phyloP scores from a whole-genome alignment of 2,888 invertebrate genomes.

The Sphaeridia pumilis region DNA sequence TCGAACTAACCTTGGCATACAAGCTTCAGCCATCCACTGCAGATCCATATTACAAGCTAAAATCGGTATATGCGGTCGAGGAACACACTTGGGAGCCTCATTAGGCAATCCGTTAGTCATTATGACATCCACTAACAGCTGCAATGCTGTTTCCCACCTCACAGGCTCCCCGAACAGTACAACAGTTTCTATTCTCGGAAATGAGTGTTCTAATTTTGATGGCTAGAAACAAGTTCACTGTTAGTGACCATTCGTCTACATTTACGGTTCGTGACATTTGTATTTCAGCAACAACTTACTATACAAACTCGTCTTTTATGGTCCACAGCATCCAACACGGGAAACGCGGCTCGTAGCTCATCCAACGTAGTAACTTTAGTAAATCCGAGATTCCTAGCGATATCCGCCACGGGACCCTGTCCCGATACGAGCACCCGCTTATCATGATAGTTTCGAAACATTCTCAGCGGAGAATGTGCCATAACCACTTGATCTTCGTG shows the following conservation, averaged over 20 bases:
- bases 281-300: conserved; percentile 25
- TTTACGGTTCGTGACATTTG: not conserved
- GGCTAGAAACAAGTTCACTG: conserved; percentile 30
- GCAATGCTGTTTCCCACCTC: conserved; percentile 54
- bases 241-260: too few species aligned
- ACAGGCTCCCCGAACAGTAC: conserved; percentile 42
- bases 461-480: conserved; percentile 52
- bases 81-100: conserved; percentile 39
- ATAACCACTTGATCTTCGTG: conserved; percentile 51
- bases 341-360: conserved; percentile 47
- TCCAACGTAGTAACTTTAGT: conserved; percentile 48
- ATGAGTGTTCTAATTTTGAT: conserved; percentile 45
- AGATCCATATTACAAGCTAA: conserved; percentile 52
- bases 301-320: conserved; percentile 40
- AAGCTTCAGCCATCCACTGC: conserved; percentile 52
- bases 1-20: conserved; percentile 47
- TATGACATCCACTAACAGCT: conserved; percentile 51
- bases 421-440: conserved; percentile 52
- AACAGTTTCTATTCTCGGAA: conserved; percentile 48
- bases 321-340: conserved; percentile 51
- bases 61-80: conserved; percentile 53
- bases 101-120: conserved; percentile 49
- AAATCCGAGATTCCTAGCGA: conserved; percentile 50
- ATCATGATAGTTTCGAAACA: conserved; percentile 50
- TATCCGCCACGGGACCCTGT: conserved; percentile 46